These are phyloP conservation scores for Sphinx pinastri DNA, from an alignment of 2,888 invertebrate species.

Conservation along the genomic window DNA sequence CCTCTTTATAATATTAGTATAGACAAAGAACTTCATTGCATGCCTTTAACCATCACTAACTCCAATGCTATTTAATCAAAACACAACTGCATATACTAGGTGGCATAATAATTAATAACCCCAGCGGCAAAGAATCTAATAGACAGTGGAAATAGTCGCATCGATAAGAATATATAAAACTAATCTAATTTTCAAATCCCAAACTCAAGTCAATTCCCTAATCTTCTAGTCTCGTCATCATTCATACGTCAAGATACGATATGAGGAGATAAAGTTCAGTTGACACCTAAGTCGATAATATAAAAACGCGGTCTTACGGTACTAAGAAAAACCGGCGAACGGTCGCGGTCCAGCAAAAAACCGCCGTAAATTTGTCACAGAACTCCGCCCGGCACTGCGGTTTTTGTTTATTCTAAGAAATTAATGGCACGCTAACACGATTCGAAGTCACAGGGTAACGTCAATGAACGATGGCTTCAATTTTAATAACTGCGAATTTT, in stretches of 20 bases:
- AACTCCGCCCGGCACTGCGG: conserved; percentile 45
- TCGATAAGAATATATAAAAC: too few species aligned
- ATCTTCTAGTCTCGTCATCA: conserved; percentile 18
- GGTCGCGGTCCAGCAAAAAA: conserved; percentile 51
- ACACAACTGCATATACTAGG: too few species aligned
- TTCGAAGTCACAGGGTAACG: neutral
- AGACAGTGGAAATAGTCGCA: too few species aligned
- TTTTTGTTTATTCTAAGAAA: conserved; percentile 45
- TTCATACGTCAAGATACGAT: conserved; percentile 12
- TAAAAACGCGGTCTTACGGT: conserved; percentile 54
- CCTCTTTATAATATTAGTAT: too few species aligned
- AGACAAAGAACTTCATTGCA: too few species aligned
- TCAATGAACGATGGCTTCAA: neutral
- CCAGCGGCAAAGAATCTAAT: neutral
- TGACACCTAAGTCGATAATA: conserved; percentile 64
- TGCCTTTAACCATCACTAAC: too few species aligned
- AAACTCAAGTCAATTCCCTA: neutral
- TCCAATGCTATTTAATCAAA: too few species aligned
- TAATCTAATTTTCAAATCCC: neutral
- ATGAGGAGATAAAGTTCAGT: conserved; percentile 52
- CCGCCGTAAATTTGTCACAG: conserved; percentile 69
- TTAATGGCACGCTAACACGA: conserved; percentile 21
- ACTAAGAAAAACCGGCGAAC: conserved; percentile 48
- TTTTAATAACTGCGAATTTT: neutral
- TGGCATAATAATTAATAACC: too few species aligned